A percentile compares a stretch with the other conserved stretches of the same genome.
phyloP scores from a whole-genome alignment of 2,888 invertebrate species.

The Meandrusa payeni region DNA sequence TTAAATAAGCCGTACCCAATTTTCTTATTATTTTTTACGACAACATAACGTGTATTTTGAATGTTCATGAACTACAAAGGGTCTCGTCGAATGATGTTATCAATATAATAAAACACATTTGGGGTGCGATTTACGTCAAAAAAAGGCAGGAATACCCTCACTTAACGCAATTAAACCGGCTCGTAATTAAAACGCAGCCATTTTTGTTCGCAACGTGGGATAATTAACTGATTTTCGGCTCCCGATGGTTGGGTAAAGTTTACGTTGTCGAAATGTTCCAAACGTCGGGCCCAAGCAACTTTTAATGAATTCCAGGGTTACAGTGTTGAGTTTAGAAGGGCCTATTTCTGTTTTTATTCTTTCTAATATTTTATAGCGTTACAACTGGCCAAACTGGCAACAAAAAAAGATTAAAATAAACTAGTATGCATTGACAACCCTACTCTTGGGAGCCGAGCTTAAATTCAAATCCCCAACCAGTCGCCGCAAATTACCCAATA shows the following conservation, averaged over 20 bases:
- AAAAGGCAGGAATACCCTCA: slow-evolving; percentile 39
- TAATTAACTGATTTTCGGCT: slow-evolving; percentile 47
- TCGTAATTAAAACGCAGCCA: slow-evolving; percentile 50
- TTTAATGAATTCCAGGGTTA: slow-evolving; percentile 37
- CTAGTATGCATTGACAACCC: slow-evolving; percentile 16
- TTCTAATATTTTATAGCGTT: no score
- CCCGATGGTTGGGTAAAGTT: slow-evolving; percentile 36
- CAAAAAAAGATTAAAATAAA: no score
- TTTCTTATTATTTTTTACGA: background rate
- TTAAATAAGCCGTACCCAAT: background rate
- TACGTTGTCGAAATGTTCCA: slow-evolving; percentile 21
- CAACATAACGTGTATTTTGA: slow-evolving; percentile 1
- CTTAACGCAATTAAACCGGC: slow-evolving; percentile 43
- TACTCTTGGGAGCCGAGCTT: slow-evolving; percentile 1
- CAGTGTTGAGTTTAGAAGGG: slow-evolving; percentile 6
- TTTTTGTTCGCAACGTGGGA: slow-evolving; percentile 45
- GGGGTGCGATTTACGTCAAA: slow-evolving; percentile 39
- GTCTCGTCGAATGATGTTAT: slow-evolving; percentile 11
- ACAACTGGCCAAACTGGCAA: no score
- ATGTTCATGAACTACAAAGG: slow-evolving; percentile 1
- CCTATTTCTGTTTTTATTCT: slow-evolving; percentile 17
- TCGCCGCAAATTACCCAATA: slow-evolving; percentile 16
- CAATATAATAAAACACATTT: slow-evolving; percentile 32
- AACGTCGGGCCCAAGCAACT: slow-evolving; percentile 12
- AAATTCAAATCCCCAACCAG: slow-evolving; percentile 4